Evolutionary conservation across 2,888 invertebrate species (phyloP).

Genomic region (Eucriotettix oculatus): DNA sequence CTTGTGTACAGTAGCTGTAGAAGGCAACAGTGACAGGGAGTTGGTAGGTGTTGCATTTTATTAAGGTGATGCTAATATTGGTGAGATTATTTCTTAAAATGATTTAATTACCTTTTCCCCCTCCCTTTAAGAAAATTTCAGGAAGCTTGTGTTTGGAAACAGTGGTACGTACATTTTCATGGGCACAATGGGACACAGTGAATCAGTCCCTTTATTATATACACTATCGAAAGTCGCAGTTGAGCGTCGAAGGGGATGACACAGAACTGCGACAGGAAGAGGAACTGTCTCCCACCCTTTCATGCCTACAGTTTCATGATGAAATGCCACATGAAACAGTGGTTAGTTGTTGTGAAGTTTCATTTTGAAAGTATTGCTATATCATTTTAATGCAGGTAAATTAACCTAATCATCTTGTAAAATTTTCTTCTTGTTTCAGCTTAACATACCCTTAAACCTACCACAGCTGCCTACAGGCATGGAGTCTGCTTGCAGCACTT

Average conservation of each 20-base stretch:
- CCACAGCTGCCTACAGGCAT: conserved; percentile 45
- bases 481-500: conserved; percentile 42
- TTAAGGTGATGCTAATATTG: no score
- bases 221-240: conserved; percentile 53
- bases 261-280: conserved; percentile 38
- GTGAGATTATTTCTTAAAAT: no score
- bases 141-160: conserved; percentile 20
- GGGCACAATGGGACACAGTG: conserved; percentile 74
- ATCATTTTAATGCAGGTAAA: no score
- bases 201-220: conserved; percentile 72
- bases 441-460: conserved; percentile 69
- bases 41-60: no score
- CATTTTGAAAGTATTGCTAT: not conserved
- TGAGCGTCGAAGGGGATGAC: conserved; percentile 48
- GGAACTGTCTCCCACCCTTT: conserved; percentile 54
- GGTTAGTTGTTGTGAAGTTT: conserved; percentile 29
- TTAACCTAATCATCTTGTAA: not conserved
- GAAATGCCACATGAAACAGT: conserved; percentile 76
- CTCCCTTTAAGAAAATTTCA: no score
- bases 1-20: no score
- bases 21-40: no score
- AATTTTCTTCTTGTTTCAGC: conserved; percentile 29
- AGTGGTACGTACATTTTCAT: conserved; percentile 54
- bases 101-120: no score
- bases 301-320: conserved; percentile 73